phyloP scores from a whole-genome alignment of 2,113 vertebrate species.

The Progne subis region DNA sequence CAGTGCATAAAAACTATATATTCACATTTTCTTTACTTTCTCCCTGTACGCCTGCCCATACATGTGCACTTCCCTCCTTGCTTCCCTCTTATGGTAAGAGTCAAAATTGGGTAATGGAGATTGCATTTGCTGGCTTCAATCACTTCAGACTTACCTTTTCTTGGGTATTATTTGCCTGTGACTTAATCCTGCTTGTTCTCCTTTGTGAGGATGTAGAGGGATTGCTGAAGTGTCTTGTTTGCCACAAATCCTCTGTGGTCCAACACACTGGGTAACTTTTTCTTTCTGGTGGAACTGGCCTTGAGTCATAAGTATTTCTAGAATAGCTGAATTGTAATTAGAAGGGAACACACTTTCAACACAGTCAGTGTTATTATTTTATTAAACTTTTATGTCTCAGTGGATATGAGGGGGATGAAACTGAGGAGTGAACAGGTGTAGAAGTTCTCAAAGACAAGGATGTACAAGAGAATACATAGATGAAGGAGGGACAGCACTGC shows the following conservation, averaged over 20 bases:
- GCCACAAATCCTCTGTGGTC: not conserved
- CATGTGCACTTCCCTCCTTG: not conserved
- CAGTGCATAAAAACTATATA: not conserved
- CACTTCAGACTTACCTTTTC: not conserved
- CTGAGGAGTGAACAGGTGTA: not conserved
- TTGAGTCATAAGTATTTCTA: not conserved
- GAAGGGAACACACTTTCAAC: not conserved
- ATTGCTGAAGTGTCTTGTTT: not conserved
- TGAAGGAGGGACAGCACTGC: not conserved
- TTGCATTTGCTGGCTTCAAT: not conserved
- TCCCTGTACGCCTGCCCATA: not conserved
- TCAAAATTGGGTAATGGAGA: not conserved
- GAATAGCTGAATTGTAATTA: not conserved
- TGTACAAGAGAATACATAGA: not conserved
- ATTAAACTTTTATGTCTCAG: not conserved
- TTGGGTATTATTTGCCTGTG: not conserved
- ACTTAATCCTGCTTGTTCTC: not conserved
- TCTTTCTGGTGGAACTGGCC: not conserved
- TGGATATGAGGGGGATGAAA: not conserved
- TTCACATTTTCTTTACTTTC: not conserved
- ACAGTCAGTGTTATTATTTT: not conserved
- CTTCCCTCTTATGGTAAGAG: not conserved
- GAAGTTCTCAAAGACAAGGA: not conserved
- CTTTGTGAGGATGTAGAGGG: not conserved
- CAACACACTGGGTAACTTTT: not conserved